Conservation (phyloP, 2,797 vertebrate genomes). For the Danio aesculapii region DNA sequence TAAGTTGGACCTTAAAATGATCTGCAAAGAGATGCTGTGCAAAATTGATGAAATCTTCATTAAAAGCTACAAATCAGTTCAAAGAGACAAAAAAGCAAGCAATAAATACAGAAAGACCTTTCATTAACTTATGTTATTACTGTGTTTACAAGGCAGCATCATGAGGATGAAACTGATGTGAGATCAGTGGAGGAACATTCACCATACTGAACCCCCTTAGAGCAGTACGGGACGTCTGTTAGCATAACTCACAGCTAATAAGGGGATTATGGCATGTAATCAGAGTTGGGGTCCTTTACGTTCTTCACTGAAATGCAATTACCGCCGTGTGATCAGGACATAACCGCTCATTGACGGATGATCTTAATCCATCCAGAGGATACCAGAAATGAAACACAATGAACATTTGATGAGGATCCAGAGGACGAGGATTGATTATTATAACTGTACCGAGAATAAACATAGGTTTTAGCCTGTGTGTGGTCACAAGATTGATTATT, state of each 20-base stretch:
- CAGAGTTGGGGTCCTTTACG: slow-evolving; percentile 51
- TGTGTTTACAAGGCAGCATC: neutral
- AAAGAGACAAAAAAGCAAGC: neutral
- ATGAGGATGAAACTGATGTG: neutral
- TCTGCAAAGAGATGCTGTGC: slow-evolving; percentile 60
- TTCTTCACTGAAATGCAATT: slow-evolving; percentile 60
- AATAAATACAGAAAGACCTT: neutral
- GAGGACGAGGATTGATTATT: slow-evolving; percentile 34
- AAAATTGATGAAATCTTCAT: slow-evolving; percentile 81
- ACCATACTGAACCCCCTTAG: slow-evolving; percentile 12
- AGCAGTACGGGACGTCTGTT: slow-evolving; percentile 28
- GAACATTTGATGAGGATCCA: slow-evolving; percentile 24
- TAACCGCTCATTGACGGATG: slow-evolving; percentile 59
- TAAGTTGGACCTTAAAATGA: slow-evolving; percentile 54
- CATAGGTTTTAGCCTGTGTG: slow-evolving; percentile 11
- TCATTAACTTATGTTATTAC: neutral
- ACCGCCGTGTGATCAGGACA: slow-evolving; percentile 43
- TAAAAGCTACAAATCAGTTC: slow-evolving; percentile 80
- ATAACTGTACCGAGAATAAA: slow-evolving; percentile 30
- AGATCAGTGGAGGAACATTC: slow-evolving; percentile 28
- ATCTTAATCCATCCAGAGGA: slow-evolving; percentile 55
- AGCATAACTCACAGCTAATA: slow-evolving; percentile 65
- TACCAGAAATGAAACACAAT: slow-evolving; percentile 53
- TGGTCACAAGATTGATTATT: slow-evolving; percentile 13
- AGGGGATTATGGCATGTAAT: slow-evolving; percentile 67